A percentile compares a stretch with the other conserved stretches of the same genome.
These are phyloP conservation scores for Macrophya annulata DNA, from an alignment of 2,888 invertebrate genomes.

Conservation along the genomic window DNA sequence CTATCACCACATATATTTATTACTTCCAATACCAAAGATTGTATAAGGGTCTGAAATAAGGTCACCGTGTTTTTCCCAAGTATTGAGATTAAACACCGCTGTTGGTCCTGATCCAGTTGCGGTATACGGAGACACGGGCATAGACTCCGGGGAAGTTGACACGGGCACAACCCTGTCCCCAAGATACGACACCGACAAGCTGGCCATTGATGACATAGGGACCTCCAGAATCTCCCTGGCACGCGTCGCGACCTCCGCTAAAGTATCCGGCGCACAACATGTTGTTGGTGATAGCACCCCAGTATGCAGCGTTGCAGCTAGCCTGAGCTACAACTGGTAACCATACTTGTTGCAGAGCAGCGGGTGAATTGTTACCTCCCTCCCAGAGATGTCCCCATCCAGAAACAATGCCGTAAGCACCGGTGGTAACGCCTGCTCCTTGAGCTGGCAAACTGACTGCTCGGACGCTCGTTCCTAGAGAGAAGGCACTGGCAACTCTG, in stretches of 20 bases:
- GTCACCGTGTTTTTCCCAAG: not conserved
- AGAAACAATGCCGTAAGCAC: slow-evolving; percentile 28
- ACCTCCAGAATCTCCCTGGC: slow-evolving; percentile 52
- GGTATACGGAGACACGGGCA: not conserved
- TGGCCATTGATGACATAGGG: slow-evolving; percentile 16
- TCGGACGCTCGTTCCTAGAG: slow-evolving; percentile 5
- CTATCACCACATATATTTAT: not conserved
- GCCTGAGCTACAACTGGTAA: slow-evolving; percentile 35
- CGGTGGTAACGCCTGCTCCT: slow-evolving; percentile 11
- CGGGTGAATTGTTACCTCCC: not conserved
- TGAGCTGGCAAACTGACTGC: slow-evolving; percentile 13
- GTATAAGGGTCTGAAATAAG: not conserved
- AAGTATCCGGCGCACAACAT: slow-evolving; percentile 53
- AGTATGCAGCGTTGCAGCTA: slow-evolving; percentile 47
- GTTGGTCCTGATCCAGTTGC: slow-evolving; percentile 28
- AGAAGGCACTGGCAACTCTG: slow-evolving; percentile 54
- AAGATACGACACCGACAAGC: slow-evolving; percentile 50
- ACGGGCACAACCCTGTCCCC: slow-evolving; percentile 45
- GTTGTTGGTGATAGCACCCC: slow-evolving; percentile 56
- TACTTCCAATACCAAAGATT: not conserved
- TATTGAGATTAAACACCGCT: slow-evolving; percentile 25
- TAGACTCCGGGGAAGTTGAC: slow-evolving; percentile 44
- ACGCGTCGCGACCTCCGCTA: slow-evolving; percentile 43
- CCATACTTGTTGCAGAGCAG: slow-evolving; percentile 13
- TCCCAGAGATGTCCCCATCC: slow-evolving; percentile 44